Percentiles rank a stretch among this genome's conserved stretches.
These are phyloP conservation scores for Varanus salvator DNA, from an alignment of 2,113 vertebrate genomes.

Conservation along the genomic window DNA sequence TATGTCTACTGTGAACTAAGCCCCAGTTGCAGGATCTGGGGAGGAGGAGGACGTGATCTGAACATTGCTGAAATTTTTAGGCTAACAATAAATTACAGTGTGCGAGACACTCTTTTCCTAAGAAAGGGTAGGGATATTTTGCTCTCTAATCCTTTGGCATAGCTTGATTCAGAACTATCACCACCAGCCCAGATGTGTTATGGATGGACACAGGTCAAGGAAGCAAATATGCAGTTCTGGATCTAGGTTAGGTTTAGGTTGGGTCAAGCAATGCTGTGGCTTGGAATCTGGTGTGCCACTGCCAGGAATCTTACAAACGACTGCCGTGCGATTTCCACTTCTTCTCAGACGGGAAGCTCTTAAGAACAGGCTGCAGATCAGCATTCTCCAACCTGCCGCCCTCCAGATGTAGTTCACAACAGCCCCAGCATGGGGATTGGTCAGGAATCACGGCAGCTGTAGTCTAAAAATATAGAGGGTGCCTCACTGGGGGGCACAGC, in stretches of 20 bases:
- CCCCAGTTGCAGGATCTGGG: background rate
- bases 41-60: background rate
- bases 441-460: too few relatives aligned
- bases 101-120: conserved; percentile 16
- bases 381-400: too few relatives aligned
- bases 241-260: conserved; percentile 24
- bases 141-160: conserved; percentile 28
- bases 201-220: conserved; percentile 17
- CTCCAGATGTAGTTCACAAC: too few relatives aligned
- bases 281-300: background rate
- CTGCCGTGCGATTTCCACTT: background rate
- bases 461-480: too few relatives aligned
- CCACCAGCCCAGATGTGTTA: conserved; percentile 1
- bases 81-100: conserved; percentile 1
- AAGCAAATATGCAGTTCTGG: conserved; percentile 19
- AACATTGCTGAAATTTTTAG: conserved; percentile 24
- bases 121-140: conserved; percentile 23
- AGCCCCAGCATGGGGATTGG: too few relatives aligned
- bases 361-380: background rate
- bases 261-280: background rate
- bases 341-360: background rate
- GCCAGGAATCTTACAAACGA: conserved; percentile 28
- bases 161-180: background rate
- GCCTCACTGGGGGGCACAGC: too few relatives aligned
- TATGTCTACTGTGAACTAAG: too few relatives aligned